A percentile compares a stretch with the other conserved stretches of the same genome.
Evolutionary conservation across 37 sponge, comb jelly and placozoan species (phyloP).

Genomic region (Beroe forskalii): DNA sequence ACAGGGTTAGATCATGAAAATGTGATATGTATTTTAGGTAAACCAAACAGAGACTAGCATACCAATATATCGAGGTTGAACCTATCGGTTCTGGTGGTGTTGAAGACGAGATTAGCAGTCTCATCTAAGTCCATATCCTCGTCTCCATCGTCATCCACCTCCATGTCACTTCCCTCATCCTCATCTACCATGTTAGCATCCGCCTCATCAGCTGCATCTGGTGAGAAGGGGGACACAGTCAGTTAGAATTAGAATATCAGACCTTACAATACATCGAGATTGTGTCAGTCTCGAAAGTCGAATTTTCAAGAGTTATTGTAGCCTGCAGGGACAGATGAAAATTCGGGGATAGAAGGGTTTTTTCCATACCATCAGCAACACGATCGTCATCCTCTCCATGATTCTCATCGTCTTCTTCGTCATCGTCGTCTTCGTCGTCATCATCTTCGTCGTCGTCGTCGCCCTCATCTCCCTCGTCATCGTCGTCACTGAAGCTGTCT

Average conservation of each 20-base stretch:
- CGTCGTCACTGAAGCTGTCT: slow-evolving; percentile 72
- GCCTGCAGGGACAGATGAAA: not conserved
- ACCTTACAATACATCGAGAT: too few relatives aligned
- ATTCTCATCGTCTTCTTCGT: slow-evolving; percentile 67
- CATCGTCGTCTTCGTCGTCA: slow-evolving; percentile 67
- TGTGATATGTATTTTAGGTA: too few relatives aligned
- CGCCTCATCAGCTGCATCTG: slow-evolving; percentile 3
- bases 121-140: slow-evolving; percentile 29
- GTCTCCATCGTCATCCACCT: slow-evolving; percentile 29
- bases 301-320: not conserved
- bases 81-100: not conserved
- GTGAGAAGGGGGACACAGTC: too few relatives aligned
- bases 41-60: too few relatives aligned
- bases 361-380: slow-evolving; percentile 32
- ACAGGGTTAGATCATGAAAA: not conserved
- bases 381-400: slow-evolving; percentile 48
- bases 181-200: slow-evolving; percentile 12
- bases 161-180: slow-evolving; percentile 63
- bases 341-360: too few relatives aligned
- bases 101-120: not conserved
- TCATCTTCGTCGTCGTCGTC: slow-evolving; percentile 75
- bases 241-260: too few relatives aligned
- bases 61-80: slow-evolving; percentile 7
- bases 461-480: slow-evolving; percentile 78
- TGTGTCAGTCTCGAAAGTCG: not conserved